These are phyloP conservation scores for Globodera ellingtonae DNA, from an alignment of 1,140 invertebrate species.

Conservation along the genomic window DNA sequence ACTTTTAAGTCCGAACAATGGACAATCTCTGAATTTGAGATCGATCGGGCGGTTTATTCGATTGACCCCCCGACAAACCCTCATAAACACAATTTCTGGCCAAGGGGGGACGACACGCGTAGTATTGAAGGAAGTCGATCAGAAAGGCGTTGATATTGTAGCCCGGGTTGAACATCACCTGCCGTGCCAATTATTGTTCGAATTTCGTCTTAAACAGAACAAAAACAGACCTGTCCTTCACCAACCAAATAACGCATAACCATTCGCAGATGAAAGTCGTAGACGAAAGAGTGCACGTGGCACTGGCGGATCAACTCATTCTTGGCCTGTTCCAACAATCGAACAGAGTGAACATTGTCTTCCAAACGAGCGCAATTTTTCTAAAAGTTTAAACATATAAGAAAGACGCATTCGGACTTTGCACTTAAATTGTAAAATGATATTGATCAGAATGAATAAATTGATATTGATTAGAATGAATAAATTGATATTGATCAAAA, in stretches of 20 bases:
- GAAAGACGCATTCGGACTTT: no score
- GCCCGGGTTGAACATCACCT: slow-evolving; percentile 71
- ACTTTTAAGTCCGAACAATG: slow-evolving; percentile 46
- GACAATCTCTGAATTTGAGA: not conserved
- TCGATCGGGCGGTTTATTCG: no score
- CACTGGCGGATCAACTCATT: slow-evolving; percentile 52
- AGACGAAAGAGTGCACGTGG: slow-evolving; percentile 84
- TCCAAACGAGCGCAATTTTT: not conserved
- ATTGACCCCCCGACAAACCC: slow-evolving; percentile 11
- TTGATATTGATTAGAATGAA: no score
- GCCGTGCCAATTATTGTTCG: not conserved
- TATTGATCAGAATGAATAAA: no score
- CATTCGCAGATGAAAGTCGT: slow-evolving; percentile 81
- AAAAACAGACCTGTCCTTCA: slow-evolving; percentile 52
- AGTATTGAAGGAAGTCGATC: slow-evolving; percentile 81
- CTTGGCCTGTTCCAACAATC: slow-evolving; percentile 40
- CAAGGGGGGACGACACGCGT: slow-evolving; percentile 80
- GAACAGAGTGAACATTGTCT: slow-evolving; percentile 30
- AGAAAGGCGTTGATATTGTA: slow-evolving; percentile 80
- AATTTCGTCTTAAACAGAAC: not conserved
- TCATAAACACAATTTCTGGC: slow-evolving; percentile 78
- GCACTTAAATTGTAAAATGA: no score
- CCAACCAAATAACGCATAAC: slow-evolving; percentile 76
- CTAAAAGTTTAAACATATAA: not conserved
- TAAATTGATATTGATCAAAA: no score